A percentile compares a stretch with the other conserved stretches of the same genome.
These are phyloP conservation scores for Allenopithecus nigroviridis DNA, from an alignment of 2,797 vertebrate genomes.

Conservation along the genomic window DNA sequence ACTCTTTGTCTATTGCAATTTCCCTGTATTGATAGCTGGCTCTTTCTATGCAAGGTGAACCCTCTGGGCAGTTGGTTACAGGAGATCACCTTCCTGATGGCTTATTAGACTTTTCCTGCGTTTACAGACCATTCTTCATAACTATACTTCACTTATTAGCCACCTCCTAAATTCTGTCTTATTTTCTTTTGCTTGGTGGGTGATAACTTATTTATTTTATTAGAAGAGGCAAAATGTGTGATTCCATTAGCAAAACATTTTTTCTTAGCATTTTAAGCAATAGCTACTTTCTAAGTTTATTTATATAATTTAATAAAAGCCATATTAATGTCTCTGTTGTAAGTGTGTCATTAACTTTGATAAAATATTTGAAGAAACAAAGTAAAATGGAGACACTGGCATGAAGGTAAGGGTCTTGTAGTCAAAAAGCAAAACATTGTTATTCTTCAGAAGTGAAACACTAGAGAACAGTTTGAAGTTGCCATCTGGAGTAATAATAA, in stretches of 20 bases:
- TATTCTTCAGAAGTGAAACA: slow-evolving; percentile 63
- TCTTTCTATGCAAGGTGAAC: background rate
- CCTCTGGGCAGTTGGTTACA: background rate
- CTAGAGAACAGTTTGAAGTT: slow-evolving; percentile 51
- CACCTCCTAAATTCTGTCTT: background rate
- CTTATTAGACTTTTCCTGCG: background rate
- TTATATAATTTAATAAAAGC: background rate
- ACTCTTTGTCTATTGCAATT: no score
- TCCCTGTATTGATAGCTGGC: no score
- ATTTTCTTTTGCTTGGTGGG: background rate
- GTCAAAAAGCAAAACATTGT: slow-evolving; percentile 41
- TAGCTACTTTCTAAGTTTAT: background rate
- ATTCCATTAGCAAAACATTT: background rate
- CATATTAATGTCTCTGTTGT: background rate
- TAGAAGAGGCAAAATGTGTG: background rate
- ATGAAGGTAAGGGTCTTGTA: background rate
- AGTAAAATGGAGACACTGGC: background rate
- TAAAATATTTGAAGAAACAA: background rate
- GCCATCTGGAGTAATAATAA: slow-evolving; percentile 74
- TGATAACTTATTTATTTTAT: background rate
- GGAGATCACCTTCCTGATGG: background rate
- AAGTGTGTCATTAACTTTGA: background rate
- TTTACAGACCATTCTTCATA: background rate
- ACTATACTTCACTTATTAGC: background rate
- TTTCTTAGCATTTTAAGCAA: background rate